A percentile compares a stretch with the other conserved stretches of the same genome.
Evolutionary conservation across 2,888 invertebrate species (phyloP).

Genomic region (Seira sanloemensis): DNA sequence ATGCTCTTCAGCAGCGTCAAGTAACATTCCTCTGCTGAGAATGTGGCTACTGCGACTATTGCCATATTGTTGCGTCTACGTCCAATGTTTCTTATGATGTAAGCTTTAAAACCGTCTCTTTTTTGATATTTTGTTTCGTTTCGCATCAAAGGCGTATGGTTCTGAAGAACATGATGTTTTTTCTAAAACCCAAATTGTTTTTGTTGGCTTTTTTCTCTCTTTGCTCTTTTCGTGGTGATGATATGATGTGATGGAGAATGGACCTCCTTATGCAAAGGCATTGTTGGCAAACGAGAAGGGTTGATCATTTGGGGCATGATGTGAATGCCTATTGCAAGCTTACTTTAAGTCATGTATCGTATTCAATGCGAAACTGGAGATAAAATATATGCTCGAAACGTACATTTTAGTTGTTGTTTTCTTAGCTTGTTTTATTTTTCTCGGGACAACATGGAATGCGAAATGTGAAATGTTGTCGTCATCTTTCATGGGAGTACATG

Average conservation of each 20-base stretch:
- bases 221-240: conserved; percentile 4
- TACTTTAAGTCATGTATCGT: neutral
- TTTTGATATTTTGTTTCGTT: neutral
- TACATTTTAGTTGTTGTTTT: too few relatives aligned
- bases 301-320: neutral
- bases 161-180: neutral
- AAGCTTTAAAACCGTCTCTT: neutral
- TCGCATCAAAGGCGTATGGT: neutral
- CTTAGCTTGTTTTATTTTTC: too few relatives aligned
- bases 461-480: neutral
- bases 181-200: neutral
- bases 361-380: neutral
- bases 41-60: neutral
- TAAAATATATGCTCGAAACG: too few relatives aligned
- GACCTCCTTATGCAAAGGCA: neutral
- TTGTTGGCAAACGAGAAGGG: neutral
- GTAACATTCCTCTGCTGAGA: neutral
- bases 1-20: neutral
- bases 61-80: neutral
- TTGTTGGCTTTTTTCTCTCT: neutral
- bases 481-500: neutral
- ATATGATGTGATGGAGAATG: neutral
- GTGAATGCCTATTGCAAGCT: neutral
- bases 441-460: neutral
- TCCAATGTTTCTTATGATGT: neutral